phyloP scores from a whole-genome alignment of 2,113 vertebrate species.

The Telmatochromis sp. region DNA sequence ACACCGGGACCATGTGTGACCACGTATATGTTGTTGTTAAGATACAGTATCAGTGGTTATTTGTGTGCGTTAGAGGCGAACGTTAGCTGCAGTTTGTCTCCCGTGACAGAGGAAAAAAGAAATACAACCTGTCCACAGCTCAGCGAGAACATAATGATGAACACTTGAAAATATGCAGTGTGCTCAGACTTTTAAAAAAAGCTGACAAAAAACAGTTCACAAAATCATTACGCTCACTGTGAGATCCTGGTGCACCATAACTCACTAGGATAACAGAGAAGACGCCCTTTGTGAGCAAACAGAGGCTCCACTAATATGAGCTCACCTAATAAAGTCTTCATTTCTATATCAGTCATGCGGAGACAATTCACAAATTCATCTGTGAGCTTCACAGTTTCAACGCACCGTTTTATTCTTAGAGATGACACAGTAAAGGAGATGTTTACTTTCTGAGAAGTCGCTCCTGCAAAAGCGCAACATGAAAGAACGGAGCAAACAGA shows the following conservation, averaged over 20 bases:
- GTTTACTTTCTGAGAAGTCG: neutral
- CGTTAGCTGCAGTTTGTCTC: neutral
- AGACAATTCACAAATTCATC: neutral
- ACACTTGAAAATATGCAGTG: neutral
- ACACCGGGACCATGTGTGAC: neutral
- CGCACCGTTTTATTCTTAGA: rapidly evolving
- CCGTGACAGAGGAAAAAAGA: neutral
- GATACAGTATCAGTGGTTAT: neutral
- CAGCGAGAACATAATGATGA: neutral
- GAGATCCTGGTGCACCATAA: neutral
- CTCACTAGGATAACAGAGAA: neutral
- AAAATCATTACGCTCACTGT: rapidly evolving
- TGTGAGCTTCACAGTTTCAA: neutral
- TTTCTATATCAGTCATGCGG: neutral
- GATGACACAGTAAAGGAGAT: neutral
- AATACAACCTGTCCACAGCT: neutral
- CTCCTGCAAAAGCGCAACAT: rapidly evolving
- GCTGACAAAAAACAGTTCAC: neutral
- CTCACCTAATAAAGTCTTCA: neutral
- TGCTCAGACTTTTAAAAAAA: neutral
- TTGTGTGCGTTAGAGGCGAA: neutral
- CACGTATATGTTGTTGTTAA: neutral
- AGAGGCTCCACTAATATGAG: neutral
- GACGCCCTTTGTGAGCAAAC: rapidly evolving
- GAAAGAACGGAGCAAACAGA: neutral